These are phyloP conservation scores for Smithornis capensis DNA, from an alignment of 2,113 vertebrate genomes.

Conservation along the genomic window DNA sequence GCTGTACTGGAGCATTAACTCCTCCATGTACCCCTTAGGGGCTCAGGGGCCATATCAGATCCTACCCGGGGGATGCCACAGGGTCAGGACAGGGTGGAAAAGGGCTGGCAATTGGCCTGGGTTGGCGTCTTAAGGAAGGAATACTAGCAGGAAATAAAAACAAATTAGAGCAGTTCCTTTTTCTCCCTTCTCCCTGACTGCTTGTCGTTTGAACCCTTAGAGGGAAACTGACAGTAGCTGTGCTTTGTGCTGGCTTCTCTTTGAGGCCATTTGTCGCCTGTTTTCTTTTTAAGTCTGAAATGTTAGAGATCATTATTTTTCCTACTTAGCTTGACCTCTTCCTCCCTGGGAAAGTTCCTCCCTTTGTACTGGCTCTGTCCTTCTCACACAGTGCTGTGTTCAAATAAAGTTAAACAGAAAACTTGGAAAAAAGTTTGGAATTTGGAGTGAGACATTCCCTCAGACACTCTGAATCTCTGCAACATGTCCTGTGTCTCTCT, in stretches of 20 bases:
- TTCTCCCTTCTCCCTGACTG: neutral
- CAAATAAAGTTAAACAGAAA: conserved; percentile 8
- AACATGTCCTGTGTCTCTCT: neutral
- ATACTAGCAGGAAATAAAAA: neutral
- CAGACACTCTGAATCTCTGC: neutral
- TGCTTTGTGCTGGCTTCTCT: conserved; percentile 27
- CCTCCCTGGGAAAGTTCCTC: neutral
- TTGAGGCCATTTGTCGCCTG: conserved; percentile 24
- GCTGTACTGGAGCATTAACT: neutral
- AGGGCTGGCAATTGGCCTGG: neutral
- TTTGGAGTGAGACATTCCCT: neutral
- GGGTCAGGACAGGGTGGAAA: neutral
- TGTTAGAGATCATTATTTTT: conserved; percentile 49
- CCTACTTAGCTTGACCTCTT: conserved; percentile 33
- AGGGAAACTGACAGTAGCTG: neutral
- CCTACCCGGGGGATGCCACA: neutral
- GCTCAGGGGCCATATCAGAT: neutral
- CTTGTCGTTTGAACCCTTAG: neutral
- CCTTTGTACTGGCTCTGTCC: neutral
- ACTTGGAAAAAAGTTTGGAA: neutral
- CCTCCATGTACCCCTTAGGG: neutral
- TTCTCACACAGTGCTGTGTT: neutral
- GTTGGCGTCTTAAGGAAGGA: neutral
- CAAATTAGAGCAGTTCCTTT: neutral
- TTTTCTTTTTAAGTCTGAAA: conserved; percentile 38